These are phyloP conservation scores for Drosophila anomalata DNA, from an alignment of 2,888 invertebrate genomes.

Conservation along the genomic window DNA sequence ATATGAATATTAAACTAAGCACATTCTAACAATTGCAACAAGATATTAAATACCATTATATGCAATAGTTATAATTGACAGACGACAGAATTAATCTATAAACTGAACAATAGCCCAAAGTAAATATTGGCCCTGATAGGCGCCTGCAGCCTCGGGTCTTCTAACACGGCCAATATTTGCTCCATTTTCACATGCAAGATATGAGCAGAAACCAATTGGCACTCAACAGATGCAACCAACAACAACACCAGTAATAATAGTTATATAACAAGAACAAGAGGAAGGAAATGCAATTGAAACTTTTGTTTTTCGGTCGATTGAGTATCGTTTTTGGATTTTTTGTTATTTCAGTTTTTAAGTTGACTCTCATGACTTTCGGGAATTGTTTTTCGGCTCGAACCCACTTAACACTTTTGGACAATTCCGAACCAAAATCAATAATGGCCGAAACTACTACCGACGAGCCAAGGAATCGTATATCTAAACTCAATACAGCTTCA, in stretches of 20 bases:
- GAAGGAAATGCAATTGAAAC: slow-evolving; percentile 41
- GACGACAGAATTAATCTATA: slow-evolving; percentile 46
- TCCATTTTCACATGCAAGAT: slow-evolving; percentile 82
- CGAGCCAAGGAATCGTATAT: slow-evolving; percentile 68
- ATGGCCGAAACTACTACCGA: slow-evolving; percentile 52
- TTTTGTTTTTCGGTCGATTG: slow-evolving; percentile 11
- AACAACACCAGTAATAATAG: slow-evolving; percentile 35
- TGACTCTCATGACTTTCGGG: slow-evolving; percentile 33
- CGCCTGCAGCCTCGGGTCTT: slow-evolving; percentile 14
- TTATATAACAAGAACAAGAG: slow-evolving; percentile 46
- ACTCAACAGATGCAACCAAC: slow-evolving; percentile 34
- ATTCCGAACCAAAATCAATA: slow-evolving; percentile 39
- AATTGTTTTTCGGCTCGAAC: slow-evolving; percentile 37
- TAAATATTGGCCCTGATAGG: slow-evolving; percentile 81
- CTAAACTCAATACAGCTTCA: slow-evolving; percentile 81
- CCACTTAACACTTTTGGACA: slow-evolving; percentile 65
- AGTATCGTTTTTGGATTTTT: slow-evolving; percentile 7
- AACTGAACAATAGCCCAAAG: slow-evolving; percentile 82
- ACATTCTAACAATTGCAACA: slow-evolving; percentile 57
- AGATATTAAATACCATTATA: slow-evolving; percentile 53
- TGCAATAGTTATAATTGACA: slow-evolving; percentile 50
- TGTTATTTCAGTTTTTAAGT: slow-evolving; percentile 29
- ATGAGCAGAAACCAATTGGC: slow-evolving; percentile 57
- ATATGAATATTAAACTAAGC: slow-evolving; percentile 57
- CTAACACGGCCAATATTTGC: slow-evolving; percentile 81